These are phyloP conservation scores for Vidua macroura DNA, from an alignment of 2,113 vertebrate species.

Conservation along the genomic window DNA sequence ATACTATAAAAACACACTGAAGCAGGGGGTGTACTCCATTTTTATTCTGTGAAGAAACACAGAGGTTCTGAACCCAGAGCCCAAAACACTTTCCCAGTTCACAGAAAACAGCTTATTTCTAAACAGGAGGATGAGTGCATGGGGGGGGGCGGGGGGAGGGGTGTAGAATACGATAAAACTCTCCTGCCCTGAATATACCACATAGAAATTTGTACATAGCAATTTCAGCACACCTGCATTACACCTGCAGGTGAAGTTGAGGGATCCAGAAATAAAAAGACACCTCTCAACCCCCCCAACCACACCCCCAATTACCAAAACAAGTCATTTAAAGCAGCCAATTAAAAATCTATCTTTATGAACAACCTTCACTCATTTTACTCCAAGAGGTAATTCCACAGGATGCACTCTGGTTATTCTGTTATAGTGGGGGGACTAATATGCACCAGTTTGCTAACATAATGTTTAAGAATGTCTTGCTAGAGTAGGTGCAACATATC, in stretches of 20 bases:
- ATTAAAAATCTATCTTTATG: not conserved
- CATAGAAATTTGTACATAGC: rapidly evolving
- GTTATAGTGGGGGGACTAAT: rapidly evolving
- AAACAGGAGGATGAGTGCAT: rapidly evolving
- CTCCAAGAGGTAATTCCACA: not conserved
- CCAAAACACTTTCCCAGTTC: not conserved
- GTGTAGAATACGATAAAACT: not conserved
- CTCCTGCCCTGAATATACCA: not conserved
- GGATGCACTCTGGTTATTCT: not conserved
- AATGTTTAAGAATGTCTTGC: not conserved
- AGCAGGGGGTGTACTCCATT: not conserved
- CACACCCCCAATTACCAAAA: not conserved
- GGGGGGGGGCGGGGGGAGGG: rapidly evolving
- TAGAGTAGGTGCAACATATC: not conserved
- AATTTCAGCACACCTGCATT: not conserved
- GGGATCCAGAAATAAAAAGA: not conserved
- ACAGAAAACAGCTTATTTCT: not conserved
- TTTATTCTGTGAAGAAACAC: not conserved
- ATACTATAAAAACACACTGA: not conserved
- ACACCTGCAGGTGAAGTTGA: not conserved
- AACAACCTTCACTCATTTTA: not conserved
- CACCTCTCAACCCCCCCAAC: rapidly evolving
- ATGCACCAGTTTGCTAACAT: not conserved
- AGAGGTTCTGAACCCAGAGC: not conserved
- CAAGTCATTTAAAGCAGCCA: not conserved